phyloP scores from a whole-genome alignment of 2,797 vertebrate genomes.

The Syncerus caffer region DNA sequence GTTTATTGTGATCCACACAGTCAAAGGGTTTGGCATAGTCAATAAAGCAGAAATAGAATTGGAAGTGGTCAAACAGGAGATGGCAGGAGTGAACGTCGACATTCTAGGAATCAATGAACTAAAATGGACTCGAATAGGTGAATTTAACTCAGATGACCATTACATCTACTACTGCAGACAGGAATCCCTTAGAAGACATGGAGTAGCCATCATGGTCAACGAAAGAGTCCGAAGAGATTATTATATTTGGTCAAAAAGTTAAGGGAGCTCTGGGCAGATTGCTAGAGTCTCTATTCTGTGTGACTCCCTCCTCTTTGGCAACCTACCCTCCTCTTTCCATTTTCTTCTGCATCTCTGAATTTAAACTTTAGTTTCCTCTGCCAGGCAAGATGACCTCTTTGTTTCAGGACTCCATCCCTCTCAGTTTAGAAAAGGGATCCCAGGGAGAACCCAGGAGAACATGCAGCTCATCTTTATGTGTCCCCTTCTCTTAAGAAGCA shows the following conservation, averaged over 20 bases:
- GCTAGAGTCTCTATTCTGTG: neutral
- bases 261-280: neutral
- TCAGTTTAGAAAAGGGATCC: neutral
- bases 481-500: neutral
- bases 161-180: too few relatives aligned
- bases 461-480: neutral
- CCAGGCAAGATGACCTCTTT: neutral
- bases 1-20: too few relatives aligned
- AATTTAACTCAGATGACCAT: too few relatives aligned
- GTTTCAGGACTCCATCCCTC: fast-evolving
- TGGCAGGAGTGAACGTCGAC: too few relatives aligned
- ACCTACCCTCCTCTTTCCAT: neutral
- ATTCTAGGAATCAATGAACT: too few relatives aligned
- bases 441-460: neutral
- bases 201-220: too few relatives aligned
- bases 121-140: too few relatives aligned
- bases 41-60: too few relatives aligned
- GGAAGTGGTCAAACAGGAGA: too few relatives aligned
- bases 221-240: neutral
- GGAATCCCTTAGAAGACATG: too few relatives aligned
- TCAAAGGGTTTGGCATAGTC: too few relatives aligned
- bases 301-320: neutral
- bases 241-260: neutral
- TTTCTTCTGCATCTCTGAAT: neutral
- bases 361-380: neutral